These are phyloP conservation scores for Ifrita kowaldi DNA, from an alignment of 2,113 vertebrate genomes.

Conservation along the genomic window DNA sequence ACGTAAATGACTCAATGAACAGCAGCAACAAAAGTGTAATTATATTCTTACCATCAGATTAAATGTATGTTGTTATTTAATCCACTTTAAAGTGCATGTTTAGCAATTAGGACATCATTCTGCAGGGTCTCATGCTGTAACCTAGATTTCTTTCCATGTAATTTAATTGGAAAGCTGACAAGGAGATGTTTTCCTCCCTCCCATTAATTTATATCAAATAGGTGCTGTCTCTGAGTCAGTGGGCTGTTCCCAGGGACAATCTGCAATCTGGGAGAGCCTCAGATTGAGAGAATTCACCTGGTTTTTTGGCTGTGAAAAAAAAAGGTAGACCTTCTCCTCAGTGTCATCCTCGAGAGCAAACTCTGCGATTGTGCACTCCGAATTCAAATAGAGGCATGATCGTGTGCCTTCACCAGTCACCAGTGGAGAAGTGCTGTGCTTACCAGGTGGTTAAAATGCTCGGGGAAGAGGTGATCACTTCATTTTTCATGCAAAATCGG, in stretches of 20 bases:
- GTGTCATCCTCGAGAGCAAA: background rate
- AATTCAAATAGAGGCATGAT: background rate
- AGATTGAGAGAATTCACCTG: background rate
- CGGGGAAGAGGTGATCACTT: background rate
- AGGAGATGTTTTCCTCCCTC: background rate
- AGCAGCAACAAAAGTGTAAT: background rate
- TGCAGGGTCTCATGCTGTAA: background rate
- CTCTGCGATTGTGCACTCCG: background rate
- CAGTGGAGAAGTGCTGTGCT: background rate
- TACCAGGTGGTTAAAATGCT: conserved; percentile 9
- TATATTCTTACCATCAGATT: background rate
- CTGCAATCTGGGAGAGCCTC: background rate
- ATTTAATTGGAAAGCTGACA: background rate
- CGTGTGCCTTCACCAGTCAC: background rate
- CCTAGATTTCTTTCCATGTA: background rate
- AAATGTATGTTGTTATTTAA: background rate
- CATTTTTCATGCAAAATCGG: background rate
- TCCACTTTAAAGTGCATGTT: background rate
- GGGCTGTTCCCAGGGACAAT: background rate
- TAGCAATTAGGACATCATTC: conserved; percentile 4
- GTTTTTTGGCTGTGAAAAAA: background rate
- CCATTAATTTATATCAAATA: background rate
- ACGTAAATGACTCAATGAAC: background rate
- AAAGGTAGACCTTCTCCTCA: background rate
- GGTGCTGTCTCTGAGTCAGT: background rate